Percentiles rank a stretch among this genome's conserved stretches.
phyloP scores from a whole-genome alignment of 2,888 invertebrate species.

The Leucozona laternaria region DNA sequence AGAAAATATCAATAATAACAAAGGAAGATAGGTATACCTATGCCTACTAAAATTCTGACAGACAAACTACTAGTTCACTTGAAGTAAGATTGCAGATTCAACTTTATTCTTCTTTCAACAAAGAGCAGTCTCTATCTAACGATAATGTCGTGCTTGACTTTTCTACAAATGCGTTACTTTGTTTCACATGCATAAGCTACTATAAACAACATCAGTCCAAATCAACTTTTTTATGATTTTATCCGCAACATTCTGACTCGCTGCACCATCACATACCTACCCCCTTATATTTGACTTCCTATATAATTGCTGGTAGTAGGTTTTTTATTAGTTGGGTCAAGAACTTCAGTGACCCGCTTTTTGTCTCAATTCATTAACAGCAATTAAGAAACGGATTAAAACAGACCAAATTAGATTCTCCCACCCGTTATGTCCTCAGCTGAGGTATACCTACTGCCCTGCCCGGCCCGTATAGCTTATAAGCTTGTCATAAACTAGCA shows the following conservation, averaged over 20 bases:
- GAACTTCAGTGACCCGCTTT: slow-evolving; percentile 70
- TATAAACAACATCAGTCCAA: background rate
- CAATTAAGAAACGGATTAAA: slow-evolving; percentile 69
- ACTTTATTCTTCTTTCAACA: no score
- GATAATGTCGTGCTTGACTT: background rate
- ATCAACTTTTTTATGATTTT: background rate
- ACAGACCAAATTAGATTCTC: slow-evolving; percentile 31
- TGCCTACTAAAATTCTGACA: no score
- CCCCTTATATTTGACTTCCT: background rate
- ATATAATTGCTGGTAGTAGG: background rate
- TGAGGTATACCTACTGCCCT: background rate
- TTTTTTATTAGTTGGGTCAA: slow-evolving; percentile 46
- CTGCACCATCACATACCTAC: background rate
- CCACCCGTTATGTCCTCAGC: slow-evolving; percentile 18
- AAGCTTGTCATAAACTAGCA: background rate
- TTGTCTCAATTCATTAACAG: slow-evolving; percentile 69
- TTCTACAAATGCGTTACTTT: background rate
- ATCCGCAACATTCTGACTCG: background rate
- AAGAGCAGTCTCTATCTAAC: no score
- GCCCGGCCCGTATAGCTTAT: slow-evolving; percentile 1
- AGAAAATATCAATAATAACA: no score
- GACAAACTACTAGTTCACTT: no score
- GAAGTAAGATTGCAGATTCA: no score
- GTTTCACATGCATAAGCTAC: no score
- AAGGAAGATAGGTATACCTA: no score